phyloP scores from a whole-genome alignment of 2,113 vertebrate genomes.

The Gymnobelideus leadbeateri region DNA sequence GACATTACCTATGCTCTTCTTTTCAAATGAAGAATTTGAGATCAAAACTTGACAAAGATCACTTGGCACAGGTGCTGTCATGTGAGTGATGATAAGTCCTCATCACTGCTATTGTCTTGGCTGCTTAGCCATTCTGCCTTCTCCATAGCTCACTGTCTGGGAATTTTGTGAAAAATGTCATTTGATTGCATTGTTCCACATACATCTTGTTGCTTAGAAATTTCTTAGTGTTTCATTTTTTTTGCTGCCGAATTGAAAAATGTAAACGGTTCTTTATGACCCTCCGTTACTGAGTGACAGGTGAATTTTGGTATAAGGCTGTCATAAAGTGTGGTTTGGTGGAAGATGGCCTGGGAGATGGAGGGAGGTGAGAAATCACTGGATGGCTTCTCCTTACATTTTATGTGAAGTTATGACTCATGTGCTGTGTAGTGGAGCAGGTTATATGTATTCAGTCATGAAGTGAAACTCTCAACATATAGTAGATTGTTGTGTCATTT shows the following conservation, averaged over 20 bases:
- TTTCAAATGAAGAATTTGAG: constrained; percentile 42
- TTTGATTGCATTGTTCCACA: constrained; percentile 46
- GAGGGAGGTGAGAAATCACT: background rate
- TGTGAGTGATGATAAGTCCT: constrained; percentile 13
- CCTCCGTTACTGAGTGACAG: background rate
- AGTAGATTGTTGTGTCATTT: background rate
- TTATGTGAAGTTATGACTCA: background rate
- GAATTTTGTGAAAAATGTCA: constrained; percentile 17
- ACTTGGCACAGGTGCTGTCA: background rate
- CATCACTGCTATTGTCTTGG: background rate
- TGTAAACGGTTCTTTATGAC: background rate
- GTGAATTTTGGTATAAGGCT: background rate
- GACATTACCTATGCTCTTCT: constrained; percentile 2
- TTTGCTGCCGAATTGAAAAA: background rate
- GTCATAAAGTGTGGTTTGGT: background rate
- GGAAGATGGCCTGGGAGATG: background rate
- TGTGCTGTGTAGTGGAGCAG: background rate
- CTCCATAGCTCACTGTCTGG: constrained; percentile 16
- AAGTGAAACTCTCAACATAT: background rate
- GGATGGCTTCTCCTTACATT: background rate
- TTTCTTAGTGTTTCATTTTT: background rate
- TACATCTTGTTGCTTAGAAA: background rate
- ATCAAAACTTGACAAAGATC: constrained; percentile 32
- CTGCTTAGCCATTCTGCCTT: constrained; percentile 25
- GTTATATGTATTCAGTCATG: background rate